Conservation (phyloP, 2,888 invertebrate species). For the Calliopum simillimum region DNA sequence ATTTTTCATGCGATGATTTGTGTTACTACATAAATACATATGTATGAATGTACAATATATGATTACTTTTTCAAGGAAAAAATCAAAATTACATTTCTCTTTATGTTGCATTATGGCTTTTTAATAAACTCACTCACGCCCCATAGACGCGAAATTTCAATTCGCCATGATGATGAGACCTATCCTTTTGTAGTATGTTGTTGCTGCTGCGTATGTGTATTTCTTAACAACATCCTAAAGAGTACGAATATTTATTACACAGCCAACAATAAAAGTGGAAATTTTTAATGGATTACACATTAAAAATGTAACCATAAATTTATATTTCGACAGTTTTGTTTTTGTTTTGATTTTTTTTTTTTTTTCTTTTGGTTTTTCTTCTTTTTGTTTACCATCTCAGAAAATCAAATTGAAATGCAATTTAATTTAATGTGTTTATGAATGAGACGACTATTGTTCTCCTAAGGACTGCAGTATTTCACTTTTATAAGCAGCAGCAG, state of each 20-base stretch:
- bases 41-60: too few relatives aligned
- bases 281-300: constrained; percentile 35
- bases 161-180: neutral
- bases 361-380: too few relatives aligned
- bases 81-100: too few relatives aligned
- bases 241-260: constrained; percentile 21
- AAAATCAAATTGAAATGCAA: constrained; percentile 51
- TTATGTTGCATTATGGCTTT: constrained; percentile 10
- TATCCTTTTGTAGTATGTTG: neutral
- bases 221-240: neutral
- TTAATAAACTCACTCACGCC: constrained; percentile 12
- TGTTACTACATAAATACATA: too few relatives aligned
- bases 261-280: constrained; percentile 15
- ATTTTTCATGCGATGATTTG: too few relatives aligned
- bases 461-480: constrained; percentile 4
- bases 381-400: too few relatives aligned
- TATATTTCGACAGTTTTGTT: too few relatives aligned
- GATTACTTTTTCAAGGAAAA: too few relatives aligned
- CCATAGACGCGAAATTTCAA: neutral
- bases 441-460: constrained; percentile 46
- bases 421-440: constrained; percentile 60
- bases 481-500: neutral
- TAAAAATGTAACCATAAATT: constrained; percentile 22
- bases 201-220: neutral
- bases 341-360: too few relatives aligned